Evolutionary conservation across 1,140 invertebrate genomes (phyloP).

Genomic region (Drosophila watanabei): DNA sequence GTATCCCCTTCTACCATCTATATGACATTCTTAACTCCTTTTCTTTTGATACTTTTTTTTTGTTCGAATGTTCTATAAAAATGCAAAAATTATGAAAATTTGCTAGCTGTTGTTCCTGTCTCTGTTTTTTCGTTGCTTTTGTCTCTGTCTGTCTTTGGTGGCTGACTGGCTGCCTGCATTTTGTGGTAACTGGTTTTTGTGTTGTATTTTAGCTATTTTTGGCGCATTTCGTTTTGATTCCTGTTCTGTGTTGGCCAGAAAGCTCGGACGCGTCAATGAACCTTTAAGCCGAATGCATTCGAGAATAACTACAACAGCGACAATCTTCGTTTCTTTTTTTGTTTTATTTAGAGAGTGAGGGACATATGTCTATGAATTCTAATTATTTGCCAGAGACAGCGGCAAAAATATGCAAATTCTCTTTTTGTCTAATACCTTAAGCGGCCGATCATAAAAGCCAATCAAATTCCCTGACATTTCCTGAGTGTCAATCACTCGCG

Average conservation of each 20-base stretch:
- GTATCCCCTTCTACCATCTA: too few species aligned
- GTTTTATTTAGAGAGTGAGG: conserved; percentile 19
- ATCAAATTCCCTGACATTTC: conserved; percentile 80
- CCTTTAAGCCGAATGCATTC: conserved; percentile 45
- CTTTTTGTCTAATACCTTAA: conserved; percentile 72
- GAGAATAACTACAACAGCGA: conserved; percentile 21
- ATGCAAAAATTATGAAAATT: conserved; percentile 81
- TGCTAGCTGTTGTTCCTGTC: conserved; percentile 27
- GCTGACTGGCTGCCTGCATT: conserved; percentile 17
- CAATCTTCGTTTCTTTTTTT: neutral
- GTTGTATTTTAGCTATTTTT: conserved; percentile 76
- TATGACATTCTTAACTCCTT: neutral
- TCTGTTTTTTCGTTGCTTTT: conserved; percentile 3
- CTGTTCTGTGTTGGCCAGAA: conserved; percentile 63
- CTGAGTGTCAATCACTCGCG: conserved; percentile 78
- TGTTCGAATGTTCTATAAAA: conserved; percentile 67
- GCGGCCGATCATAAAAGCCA: conserved; percentile 71
- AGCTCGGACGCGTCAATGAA: conserved; percentile 67
- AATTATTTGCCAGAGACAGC: conserved; percentile 59
- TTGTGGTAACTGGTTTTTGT: conserved; percentile 72
- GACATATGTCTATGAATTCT: conserved; percentile 80
- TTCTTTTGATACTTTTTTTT: conserved; percentile 13
- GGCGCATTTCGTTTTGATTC: conserved; percentile 81
- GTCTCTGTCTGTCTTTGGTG: conserved; percentile 40
- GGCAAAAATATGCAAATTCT: conserved; percentile 75